Percentiles rank a stretch among this genome's conserved stretches.
Conservation (phyloP, 2,888 invertebrate species). For the Leucophenga montana region DNA sequence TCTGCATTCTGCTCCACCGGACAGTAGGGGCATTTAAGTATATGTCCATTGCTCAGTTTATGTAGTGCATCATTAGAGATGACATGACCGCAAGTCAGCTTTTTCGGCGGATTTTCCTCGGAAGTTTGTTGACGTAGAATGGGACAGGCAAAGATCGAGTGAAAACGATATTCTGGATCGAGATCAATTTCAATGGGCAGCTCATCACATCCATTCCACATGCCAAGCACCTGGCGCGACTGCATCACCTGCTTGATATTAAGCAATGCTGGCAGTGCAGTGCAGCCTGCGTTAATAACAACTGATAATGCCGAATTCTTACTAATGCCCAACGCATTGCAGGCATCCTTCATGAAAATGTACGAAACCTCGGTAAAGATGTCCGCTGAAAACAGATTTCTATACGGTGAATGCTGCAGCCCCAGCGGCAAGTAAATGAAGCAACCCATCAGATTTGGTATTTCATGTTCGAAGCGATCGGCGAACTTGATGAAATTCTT, state of each 20-base stretch:
- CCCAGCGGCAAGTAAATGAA: conserved; percentile 85
- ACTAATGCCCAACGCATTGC: conserved; percentile 90
- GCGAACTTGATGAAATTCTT: conserved; percentile 88
- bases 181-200: conserved; percentile 97
- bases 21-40: conserved; percentile 99
- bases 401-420: conserved; percentile 86
- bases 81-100: conserved; percentile 97
- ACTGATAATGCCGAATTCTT: conserved; percentile 92
- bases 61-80: conserved; percentile 97
- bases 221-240: conserved; percentile 90
- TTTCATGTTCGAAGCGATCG: conserved; percentile 84
- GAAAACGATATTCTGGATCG: conserved; percentile 91
- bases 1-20: conserved; percentile 95
- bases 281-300: conserved; percentile 93
- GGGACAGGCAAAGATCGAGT: conserved; percentile 99
- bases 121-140: conserved; percentile 97
- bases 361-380: conserved; percentile 88
- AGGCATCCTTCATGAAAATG: conserved; percentile 93
- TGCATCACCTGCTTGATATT: conserved; percentile 95
- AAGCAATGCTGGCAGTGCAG: conserved; percentile 93
- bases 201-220: conserved; percentile 97
- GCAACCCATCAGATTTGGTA: conserved; percentile 90
- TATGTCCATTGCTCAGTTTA: conserved; percentile 93
- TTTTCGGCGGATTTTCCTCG: conserved; percentile 97
- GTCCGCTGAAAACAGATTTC: conserved; percentile 81